Conservation (phyloP, 2,888 invertebrate species). For the Amblyteles armatorius region DNA sequence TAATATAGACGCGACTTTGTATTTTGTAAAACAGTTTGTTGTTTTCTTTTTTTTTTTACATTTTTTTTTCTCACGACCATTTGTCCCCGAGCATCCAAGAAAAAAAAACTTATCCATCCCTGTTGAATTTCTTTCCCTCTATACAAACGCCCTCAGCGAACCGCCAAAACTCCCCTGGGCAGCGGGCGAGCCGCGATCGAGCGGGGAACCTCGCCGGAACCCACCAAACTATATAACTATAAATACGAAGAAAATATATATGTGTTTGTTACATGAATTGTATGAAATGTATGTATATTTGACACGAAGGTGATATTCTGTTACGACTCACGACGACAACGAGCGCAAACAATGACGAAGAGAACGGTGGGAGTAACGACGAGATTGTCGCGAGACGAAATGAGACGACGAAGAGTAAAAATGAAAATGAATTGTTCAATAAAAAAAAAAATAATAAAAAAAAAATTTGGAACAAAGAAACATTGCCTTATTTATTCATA, state of each 20-base stretch:
- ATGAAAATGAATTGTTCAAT: conserved; percentile 46
- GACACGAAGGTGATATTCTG: conserved; percentile 48
- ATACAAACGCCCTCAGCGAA: conserved; percentile 62
- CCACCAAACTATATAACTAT: conserved; percentile 60
- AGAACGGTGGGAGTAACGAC: not conserved
- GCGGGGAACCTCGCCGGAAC: conserved; percentile 25
- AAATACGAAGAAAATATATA: conserved; percentile 53
- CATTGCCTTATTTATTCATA: too few species aligned
- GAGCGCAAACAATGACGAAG: conserved; percentile 28
- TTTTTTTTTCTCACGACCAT: conserved; percentile 46
- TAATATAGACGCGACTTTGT: conserved; percentile 75
- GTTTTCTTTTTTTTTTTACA: conserved; percentile 55
- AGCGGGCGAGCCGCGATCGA: conserved; percentile 21
- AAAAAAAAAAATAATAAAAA: conserved; percentile 11
- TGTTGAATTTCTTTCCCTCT: conserved; percentile 46
- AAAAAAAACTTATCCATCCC: conserved; percentile 37
- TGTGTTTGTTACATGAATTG: conserved; percentile 49
- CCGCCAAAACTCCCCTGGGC: conserved; percentile 69
- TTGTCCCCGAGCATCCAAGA: conserved; percentile 26
- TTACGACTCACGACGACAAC: conserved; percentile 33
- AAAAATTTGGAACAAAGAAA: not conserved
- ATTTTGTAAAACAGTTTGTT: conserved; percentile 57
- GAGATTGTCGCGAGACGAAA: conserved; percentile 8
- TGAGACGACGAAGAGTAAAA: conserved; percentile 33
- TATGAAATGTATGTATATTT: conserved; percentile 56